A percentile compares a stretch with the other conserved stretches of the same genome.
Conservation (phyloP, 1,140 invertebrate genomes). For the Plutomurus gul region DNA sequence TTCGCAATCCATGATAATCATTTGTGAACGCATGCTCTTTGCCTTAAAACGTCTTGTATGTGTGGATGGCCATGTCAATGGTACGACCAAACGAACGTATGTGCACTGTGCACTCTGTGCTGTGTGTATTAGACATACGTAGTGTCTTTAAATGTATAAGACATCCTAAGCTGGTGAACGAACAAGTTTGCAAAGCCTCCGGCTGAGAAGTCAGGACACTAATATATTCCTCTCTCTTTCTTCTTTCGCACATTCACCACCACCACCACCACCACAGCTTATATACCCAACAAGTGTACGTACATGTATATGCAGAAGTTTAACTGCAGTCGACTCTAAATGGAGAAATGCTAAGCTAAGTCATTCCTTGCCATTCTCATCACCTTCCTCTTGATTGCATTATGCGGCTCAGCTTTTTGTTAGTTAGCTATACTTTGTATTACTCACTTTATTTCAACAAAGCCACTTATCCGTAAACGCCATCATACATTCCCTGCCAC, state of each 20-base stretch:
- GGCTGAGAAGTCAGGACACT: conserved; percentile 25
- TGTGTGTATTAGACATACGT: neutral
- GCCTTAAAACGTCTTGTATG: neutral
- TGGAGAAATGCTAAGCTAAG: conserved; percentile 15
- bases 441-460: neutral
- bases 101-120: neutral
- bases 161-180: neutral
- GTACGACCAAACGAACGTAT: neutral
- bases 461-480: conserved; percentile 1
- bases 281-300: too few relatives aligned
- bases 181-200: conserved; percentile 31
- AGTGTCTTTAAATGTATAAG: neutral
- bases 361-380: conserved; percentile 24
- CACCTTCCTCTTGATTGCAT: conserved; percentile 28
- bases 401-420: neutral
- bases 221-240: conserved; percentile 4
- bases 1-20: neutral
- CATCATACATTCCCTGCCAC: conserved; percentile 1
- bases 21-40: neutral
- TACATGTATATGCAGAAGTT: neutral
- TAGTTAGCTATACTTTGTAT: conserved; percentile 15
- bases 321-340: neutral
- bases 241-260: neutral
- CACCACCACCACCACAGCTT: too few relatives aligned
- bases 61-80: neutral